Base-by-base conservation (phyloP, 2,888 invertebrate genomes). In the Trissoscelio sp. region DNA sequence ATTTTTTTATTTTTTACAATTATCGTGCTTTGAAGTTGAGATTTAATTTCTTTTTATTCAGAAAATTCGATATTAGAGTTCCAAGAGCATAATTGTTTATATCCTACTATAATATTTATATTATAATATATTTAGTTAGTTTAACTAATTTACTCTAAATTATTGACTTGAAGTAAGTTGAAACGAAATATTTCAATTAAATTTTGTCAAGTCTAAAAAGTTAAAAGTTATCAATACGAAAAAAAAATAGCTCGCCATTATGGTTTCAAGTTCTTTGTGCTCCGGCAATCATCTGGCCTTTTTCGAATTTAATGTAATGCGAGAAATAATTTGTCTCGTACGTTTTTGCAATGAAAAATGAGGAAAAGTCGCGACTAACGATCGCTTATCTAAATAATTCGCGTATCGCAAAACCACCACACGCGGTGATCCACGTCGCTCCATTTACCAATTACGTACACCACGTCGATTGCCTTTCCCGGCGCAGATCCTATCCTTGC, bases 401-500 rank as follows among this genome's bases (percentile, higher is more conserved):
- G 77, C 37, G 55, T 31, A 55, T 55, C 55, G 62, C 79, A 70
- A 81, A 70, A 78, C 69, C 73, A 53, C 72, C 72, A 58, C 79
- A 51, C 75, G 75, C 70, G 64, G 62, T 62, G 67, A 77, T 79
- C 78, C 55, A 51, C 39, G 79, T 67, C 81, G 85, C 81, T 85
- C 84, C 83, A 85, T 82, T 85, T 83, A 85, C 85, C 85, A 85
- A 85, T 85, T 85, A 85, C 83, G 85, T 85, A 82, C 62, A 80
- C 82, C 74, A 73, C 73, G 83, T 82, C 83, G 83, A 83, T 83
- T 73, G 83, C 85, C 84, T 83, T 85, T 83, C 80, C 79, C 79
- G 81, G 75, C 69, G 39, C 58, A 44, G 77, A 73, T 73, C 77
- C 74, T 72, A 79, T 82, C 72, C 81, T 72, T 58, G 39, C 64